Conservation (phyloP, 2,888 invertebrate species). For the Pachymerium ferrugineum region DNA sequence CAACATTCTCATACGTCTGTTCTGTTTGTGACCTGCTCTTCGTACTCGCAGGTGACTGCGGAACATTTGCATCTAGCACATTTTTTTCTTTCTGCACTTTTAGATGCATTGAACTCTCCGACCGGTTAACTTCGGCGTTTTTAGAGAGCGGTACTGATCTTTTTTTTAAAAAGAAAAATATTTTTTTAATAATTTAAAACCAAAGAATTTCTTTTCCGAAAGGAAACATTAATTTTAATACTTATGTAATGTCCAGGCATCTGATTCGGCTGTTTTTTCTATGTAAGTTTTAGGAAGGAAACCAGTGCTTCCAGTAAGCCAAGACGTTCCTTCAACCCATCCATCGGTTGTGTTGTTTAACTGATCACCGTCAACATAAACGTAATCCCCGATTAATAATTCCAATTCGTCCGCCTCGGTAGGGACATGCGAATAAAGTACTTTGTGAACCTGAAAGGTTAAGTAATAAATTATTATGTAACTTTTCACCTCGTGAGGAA, state of each 20-base stretch:
- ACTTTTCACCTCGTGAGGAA: neutral
- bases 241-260: conserved; percentile 82
- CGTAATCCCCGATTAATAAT: conserved; percentile 75
- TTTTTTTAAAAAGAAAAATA: neutral
- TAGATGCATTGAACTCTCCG: neutral
- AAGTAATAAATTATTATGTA: neutral
- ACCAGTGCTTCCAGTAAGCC: conserved; percentile 73
- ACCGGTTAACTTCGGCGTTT: neutral
- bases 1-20: conserved; percentile 34
- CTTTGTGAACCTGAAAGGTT: conserved; percentile 61
- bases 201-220: neutral
- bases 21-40: neutral
- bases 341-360: conserved; percentile 70
- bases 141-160: neutral
- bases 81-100: neutral
- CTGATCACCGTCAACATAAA: conserved; percentile 71
- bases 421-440: conserved; percentile 69
- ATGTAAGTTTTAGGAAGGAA: conserved; percentile 76
- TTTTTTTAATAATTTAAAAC: neutral
- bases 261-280: conserved; percentile 76
- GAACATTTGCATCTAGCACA: neutral
- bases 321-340: conserved; percentile 80
- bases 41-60: neutral
- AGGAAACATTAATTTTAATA: conserved; percentile 34
- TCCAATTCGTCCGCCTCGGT: conserved; percentile 77